Evolutionary conservation across 2,113 vertebrate species (phyloP).

Genomic region (Acrocephalus kingi): DNA sequence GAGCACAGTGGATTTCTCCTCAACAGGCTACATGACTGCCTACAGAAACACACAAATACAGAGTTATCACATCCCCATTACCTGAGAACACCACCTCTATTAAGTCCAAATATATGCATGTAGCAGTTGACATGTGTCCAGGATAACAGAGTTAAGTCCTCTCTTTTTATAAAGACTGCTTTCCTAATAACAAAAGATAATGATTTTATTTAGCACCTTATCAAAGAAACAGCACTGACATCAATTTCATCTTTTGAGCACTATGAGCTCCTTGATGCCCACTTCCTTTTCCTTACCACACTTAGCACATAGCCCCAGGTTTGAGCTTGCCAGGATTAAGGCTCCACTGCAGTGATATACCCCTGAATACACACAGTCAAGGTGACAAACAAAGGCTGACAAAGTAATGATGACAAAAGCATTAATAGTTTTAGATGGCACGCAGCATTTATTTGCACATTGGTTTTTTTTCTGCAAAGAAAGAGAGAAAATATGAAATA

Average conservation of each 20-base stretch:
- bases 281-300: neutral
- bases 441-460: neutral
- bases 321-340: neutral
- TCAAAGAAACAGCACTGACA: neutral
- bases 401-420: neutral
- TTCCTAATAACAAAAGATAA: neutral
- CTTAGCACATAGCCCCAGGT: rapidly evolving
- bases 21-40: rapidly evolving
- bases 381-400: neutral
- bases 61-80: neutral
- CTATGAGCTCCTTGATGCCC: neutral
- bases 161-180: neutral
- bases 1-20: neutral
- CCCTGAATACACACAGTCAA: neutral
- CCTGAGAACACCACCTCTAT: neutral
- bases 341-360: neutral
- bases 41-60: neutral
- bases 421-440: neutral
- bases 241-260: neutral
- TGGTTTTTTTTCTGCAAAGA: neutral
- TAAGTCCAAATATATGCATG: neutral
- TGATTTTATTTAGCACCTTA: neutral
- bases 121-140: neutral
- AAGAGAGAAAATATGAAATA: neutral
- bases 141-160: neutral